Base-by-base conservation (phyloP, 2,888 invertebrate genomes). In the Leucoptera coffeella region DNA sequence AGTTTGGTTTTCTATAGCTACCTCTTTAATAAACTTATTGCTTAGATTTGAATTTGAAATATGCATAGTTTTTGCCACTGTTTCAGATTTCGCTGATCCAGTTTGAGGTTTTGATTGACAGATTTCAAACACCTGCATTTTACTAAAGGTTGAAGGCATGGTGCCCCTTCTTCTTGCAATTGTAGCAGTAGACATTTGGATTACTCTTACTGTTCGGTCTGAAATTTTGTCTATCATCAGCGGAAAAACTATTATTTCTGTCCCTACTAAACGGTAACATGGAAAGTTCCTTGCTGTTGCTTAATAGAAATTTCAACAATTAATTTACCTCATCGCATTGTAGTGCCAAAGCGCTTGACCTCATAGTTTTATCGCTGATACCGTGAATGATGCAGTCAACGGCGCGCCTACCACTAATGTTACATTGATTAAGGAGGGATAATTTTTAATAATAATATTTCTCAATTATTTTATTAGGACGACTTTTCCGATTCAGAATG, bases 341-440 rank as follows among this genome's bases (percentile, higher is more conserved):
- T 9, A 25, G 15, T 4, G 25, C 25, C 10, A 15, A 15, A 9
- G 25, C 25, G 12, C 25, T 15, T 4, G 25, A 14, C 11, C 12
- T 25, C 11, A 15, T n/a, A 4, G 25, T 25, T 11, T 11, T 14
- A 15, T 25, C 25, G 12, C 14, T 31, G 3, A 35, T 14, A 9
- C 31, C 35, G 20, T 35, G 35, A 20, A 35, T 35, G 9, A 33
- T 28, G 12, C 33, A 34, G 9, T 32, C 32, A 3, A 32, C 34
- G 2, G 34, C 31, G 6, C 31, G 31, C 10, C 27, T 34, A 5
- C 32, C 33, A 3, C 10, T 15, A 12, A 35, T 35, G 7, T 35
- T 27, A 14, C 35, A 35, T 15, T 27, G 30, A 15, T 31, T 32
- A 5, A 35, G 17, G 7, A 35, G 15, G 2, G 29, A 22, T 7